A percentile compares a stretch with the other conserved stretches of the same genome.
These are phyloP conservation scores for Microctonus aethiopoides DNA, from an alignment of 2,888 invertebrate species.

Conservation along the genomic window DNA sequence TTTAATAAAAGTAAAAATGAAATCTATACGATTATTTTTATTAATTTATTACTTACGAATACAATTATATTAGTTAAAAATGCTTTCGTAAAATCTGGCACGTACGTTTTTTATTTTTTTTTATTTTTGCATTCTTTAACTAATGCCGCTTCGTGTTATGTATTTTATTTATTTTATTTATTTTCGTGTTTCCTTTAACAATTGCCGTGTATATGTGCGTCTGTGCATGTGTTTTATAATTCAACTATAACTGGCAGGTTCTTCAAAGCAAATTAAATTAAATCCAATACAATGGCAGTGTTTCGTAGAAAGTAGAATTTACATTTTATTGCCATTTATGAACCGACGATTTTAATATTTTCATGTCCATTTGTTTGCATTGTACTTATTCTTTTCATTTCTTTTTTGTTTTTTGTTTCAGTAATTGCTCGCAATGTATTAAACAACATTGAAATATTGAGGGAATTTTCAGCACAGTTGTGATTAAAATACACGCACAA, in stretches of 20 bases:
- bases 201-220: not conserved
- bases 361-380: too few species aligned
- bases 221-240: not conserved
- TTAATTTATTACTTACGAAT: slow-evolving; percentile 13
- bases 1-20: slow-evolving; percentile 3
- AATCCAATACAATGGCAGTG: slow-evolving; percentile 62
- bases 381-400: not conserved
- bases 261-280: slow-evolving; percentile 54
- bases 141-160: not conserved
- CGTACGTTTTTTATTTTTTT: not conserved
- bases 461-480: not conserved
- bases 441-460: not conserved
- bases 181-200: slow-evolving; percentile 30
- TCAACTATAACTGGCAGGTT: slow-evolving; percentile 42
- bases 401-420: too few species aligned
- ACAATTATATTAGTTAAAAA: slow-evolving; percentile 33
- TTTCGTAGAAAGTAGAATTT: slow-evolving; percentile 56
- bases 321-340: slow-evolving; percentile 56
- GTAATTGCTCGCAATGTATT: too few species aligned
- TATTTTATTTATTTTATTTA: not conserved
- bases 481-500: not conserved
- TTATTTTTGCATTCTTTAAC: not conserved
- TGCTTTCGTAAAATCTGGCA: slow-evolving; percentile 33
- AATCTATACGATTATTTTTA: not conserved
- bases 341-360: not conserved